Evolutionary conservation across 92 coral and sea anemone genomes (phyloP).

Genomic region (Porites cylindrica): DNA sequence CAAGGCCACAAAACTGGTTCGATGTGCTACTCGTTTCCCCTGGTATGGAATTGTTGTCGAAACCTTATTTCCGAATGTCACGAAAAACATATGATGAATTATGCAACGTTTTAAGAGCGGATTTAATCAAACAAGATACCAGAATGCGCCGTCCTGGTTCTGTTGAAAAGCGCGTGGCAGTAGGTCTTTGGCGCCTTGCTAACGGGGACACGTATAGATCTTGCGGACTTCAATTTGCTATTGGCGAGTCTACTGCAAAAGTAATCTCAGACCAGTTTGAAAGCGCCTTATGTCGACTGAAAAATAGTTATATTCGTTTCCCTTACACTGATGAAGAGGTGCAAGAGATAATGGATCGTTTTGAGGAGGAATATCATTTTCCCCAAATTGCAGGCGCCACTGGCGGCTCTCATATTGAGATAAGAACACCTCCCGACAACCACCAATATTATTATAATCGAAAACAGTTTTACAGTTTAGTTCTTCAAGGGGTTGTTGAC

Average conservation of each 20-base stretch:
- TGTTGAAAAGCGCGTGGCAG: conserved; percentile 30
- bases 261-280: conserved; percentile 35
- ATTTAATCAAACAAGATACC: conserved; percentile 5
- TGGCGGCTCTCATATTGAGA: conserved; percentile 65
- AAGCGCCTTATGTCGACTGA: conserved; percentile 25
- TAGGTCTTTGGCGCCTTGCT: conserved; percentile 37
- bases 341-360: conserved; percentile 49
- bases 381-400: conserved; percentile 61
- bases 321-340: conserved; percentile 61
- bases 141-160: conserved; percentile 52
- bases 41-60: conserved; percentile 30
- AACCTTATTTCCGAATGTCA: conserved; percentile 21
- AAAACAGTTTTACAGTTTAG: conserved; percentile 46
- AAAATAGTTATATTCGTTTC: conserved; percentile 49
- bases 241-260: conserved; percentile 54
- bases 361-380: conserved; percentile 65
- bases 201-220: conserved; percentile 3
- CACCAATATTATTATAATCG: conserved; percentile 57
- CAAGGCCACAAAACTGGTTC: conserved; percentile 40
- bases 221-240: conserved; percentile 57
- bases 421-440: conserved; percentile 55
- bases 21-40: conserved; percentile 37
- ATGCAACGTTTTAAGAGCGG: conserved; percentile 25
- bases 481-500: conserved; percentile 29
- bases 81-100: conserved; percentile 17